Evolutionary conservation across 2,888 invertebrate species (phyloP).

Genomic region (Coenonympha arcania): DNA sequence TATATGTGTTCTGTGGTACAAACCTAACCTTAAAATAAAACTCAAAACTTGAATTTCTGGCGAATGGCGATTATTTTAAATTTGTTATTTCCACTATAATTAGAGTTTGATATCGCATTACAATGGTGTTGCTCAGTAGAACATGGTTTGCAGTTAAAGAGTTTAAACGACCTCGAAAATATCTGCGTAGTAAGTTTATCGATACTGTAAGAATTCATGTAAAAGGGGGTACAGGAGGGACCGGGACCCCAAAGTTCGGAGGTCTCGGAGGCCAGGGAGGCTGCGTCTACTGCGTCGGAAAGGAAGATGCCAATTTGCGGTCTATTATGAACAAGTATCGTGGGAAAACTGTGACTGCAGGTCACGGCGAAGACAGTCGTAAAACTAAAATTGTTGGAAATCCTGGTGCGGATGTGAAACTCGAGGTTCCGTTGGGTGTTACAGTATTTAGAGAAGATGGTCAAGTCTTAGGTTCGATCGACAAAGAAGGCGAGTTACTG

Average conservation of each 20-base stretch:
- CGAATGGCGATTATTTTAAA: too few relatives aligned
- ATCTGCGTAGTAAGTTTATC: conserved; percentile 76
- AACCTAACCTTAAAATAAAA: background rate
- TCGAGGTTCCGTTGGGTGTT: conserved; percentile 89
- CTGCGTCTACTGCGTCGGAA: conserved; percentile 81
- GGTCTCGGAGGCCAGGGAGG: conserved; percentile 95
- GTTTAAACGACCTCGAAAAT: conserved; percentile 68
- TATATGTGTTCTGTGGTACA: too few relatives aligned
- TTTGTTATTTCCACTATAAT: too few relatives aligned
- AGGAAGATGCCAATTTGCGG: conserved; percentile 74
- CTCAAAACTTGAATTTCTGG: too few relatives aligned
- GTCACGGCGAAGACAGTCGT: conserved; percentile 83
- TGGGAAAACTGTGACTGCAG: conserved; percentile 76
- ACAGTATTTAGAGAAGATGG: conserved; percentile 80
- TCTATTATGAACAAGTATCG: conserved; percentile 68
- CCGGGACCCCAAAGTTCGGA: conserved; percentile 83
- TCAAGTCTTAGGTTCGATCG: conserved; percentile 80
- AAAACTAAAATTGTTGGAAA: conserved; percentile 82
- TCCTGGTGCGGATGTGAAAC: conserved; percentile 79
- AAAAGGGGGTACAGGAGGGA: conserved; percentile 86
- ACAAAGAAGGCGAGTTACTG: conserved; percentile 78
- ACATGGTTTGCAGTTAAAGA: conserved; percentile 60
- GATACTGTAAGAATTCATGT: conserved; percentile 87
- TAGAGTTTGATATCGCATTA: too few relatives aligned
- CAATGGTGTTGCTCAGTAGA: conserved; percentile 69